Percentiles rank a stretch among this genome's conserved stretches.
Evolutionary conservation across 1,140 invertebrate species (phyloP).

Genomic region (Diorhabda elongata): DNA sequence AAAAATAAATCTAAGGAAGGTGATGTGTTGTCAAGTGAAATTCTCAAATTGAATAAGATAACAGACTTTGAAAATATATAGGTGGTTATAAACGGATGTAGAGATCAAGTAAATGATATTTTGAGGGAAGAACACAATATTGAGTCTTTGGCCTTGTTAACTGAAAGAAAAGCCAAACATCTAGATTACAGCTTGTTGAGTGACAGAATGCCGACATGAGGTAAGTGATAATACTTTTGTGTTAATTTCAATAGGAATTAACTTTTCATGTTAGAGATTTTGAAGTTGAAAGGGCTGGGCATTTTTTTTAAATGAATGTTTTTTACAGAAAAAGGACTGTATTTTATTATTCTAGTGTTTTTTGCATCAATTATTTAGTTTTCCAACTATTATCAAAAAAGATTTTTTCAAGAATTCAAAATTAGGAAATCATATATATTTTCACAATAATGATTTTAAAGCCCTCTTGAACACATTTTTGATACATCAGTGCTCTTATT

Average conservation of each 20-base stretch:
- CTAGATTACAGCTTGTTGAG: constrained; percentile 23
- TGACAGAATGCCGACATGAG: constrained; percentile 25
- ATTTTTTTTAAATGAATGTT: too few species aligned
- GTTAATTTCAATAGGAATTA: constrained; percentile 9
- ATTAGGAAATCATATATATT: too few species aligned
- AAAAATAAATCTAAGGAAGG: constrained; percentile 53
- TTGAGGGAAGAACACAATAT: constrained; percentile 35
- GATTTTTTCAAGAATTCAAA: too few species aligned
- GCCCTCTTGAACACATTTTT: too few species aligned
- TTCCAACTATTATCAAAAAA: too few species aligned
- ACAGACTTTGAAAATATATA: constrained; percentile 42
- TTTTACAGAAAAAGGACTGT: too few species aligned
- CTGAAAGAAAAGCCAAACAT: constrained; percentile 30
- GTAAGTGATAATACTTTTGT: constrained; percentile 21
- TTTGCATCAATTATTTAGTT: too few species aligned
- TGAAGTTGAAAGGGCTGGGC: too few species aligned
- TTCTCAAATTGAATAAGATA: constrained; percentile 51
- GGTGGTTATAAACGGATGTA: constrained; percentile 32
- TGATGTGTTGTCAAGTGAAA: constrained; percentile 51
- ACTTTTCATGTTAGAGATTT: constrained; percentile 21
- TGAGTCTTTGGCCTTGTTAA: constrained; percentile 35
- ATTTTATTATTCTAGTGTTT: too few species aligned
- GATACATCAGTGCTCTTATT: too few species aligned
- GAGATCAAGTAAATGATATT: constrained; percentile 37
- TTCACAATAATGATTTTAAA: too few species aligned